Percentiles rank a stretch among this genome's conserved stretches.
Conservation (phyloP, 2,797 vertebrate genomes). For the Acanthurus leucopareius region DNA sequence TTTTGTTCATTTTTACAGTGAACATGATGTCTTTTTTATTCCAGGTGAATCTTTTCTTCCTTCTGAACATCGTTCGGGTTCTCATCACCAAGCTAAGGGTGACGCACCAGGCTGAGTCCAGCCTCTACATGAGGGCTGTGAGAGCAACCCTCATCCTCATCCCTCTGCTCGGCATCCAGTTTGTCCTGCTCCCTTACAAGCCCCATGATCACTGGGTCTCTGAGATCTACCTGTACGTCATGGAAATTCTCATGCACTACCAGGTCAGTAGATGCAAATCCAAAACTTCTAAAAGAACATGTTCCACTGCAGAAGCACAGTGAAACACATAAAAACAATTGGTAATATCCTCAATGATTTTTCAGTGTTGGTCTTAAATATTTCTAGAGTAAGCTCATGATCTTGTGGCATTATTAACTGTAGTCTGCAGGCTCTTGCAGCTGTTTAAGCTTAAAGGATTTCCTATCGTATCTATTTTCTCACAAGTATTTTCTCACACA, state of each 20-base stretch:
- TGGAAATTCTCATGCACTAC: constrained; percentile 95
- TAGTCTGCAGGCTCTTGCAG: constrained; percentile 1
- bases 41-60: constrained; percentile 97
- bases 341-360: background rate
- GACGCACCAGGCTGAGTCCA: constrained; percentile 96
- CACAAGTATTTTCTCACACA: constrained; percentile 68
- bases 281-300: background rate
- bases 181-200: constrained; percentile 92
- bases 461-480: constrained; percentile 23
- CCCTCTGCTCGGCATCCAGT: constrained; percentile 96
- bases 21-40: background rate
- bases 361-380: background rate
- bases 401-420: background rate
- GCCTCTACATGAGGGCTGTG: constrained; percentile 98
- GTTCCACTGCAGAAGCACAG: background rate
- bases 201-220: constrained; percentile 87
- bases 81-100: constrained; percentile 98
- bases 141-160: constrained; percentile 96
- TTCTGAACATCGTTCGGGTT: constrained; percentile 96
- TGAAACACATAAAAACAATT: background rate
- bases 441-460: constrained; percentile 34
- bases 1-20: background rate
- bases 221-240: constrained; percentile 93
- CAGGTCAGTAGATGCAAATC: constrained; percentile 85
- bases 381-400: constrained; percentile 5